Evolutionary conservation across 2,797 vertebrate species (phyloP), one percentile per base, ranked within the genome.

Genomic region (Sebastes baramenuke): DNA sequence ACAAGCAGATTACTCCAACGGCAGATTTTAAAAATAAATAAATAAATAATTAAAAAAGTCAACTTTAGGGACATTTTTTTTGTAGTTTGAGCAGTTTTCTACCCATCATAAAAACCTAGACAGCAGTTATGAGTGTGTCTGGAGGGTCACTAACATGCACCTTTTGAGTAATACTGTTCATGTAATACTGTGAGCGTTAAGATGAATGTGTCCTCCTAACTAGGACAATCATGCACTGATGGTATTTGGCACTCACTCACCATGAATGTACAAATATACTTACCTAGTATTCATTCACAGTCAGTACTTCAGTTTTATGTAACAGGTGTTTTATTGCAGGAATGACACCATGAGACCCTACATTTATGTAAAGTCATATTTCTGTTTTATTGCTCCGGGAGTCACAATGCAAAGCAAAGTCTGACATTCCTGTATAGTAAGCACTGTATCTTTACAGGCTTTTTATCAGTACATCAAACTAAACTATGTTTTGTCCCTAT

Each of bases 241-340:
- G 59, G 61, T 32, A 83, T 87, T 83, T 80, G 27, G 12, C 79
- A 72, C 72, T 34, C 81, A 72, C 72, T 34, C n/a, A 14, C 2
- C n/a, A 52, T 61, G 20, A 72, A 79, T 49, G 62, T 74, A 25
- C 76, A 25, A 30, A 7, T 46, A 38, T 11, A 29, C n/a, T 69
- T 29, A 69, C 59, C 38, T 14, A 4, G 11, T 20, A 20, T 8
- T 49, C 62, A 72, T 75, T 4, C 38, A 36, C 20, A n/a, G 49
- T 42, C 54, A 30, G 36, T 11, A n/a, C 13, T 49, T 52, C 6
- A 7, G 11, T 9, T 58, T 73, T 79, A 81, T 46, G 69, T 73
- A 87, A 86, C 75, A 3, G 25, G 8, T 42, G 27, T 52, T 72
- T 79, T 49, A 61, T 6, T 60, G 30, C 18, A 76, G 22, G 2